Evolutionary conservation across 2,888 invertebrate species (phyloP).

Genomic region (Mechanitis messenoides): DNA sequence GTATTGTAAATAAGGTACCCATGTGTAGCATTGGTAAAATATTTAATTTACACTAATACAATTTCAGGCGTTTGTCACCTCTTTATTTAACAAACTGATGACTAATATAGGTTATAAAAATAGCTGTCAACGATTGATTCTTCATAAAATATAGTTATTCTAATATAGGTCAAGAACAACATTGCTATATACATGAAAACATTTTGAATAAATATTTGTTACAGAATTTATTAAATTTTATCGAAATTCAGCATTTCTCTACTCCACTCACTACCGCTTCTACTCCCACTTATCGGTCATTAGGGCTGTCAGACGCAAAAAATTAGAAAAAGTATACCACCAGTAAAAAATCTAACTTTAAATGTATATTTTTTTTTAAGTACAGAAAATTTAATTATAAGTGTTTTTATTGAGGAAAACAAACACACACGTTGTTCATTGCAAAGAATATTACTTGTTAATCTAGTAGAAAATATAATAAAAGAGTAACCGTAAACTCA

Average conservation of each 20-base stretch:
- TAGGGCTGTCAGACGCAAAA: too few species aligned
- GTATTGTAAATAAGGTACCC: conserved; percentile 23
- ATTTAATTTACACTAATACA: conserved; percentile 30
- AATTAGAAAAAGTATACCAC: too few species aligned
- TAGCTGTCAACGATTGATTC: conserved; percentile 33
- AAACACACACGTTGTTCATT: too few species aligned
- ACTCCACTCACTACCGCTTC: conserved; percentile 12
- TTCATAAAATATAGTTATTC: conserved; percentile 10
- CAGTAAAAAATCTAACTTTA: too few species aligned
- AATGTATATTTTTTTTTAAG: too few species aligned
- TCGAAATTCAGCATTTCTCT: background rate
- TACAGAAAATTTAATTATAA: too few species aligned
- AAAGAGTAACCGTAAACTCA: too few species aligned
- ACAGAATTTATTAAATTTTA: conserved; percentile 6
- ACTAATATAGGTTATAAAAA: conserved; percentile 68
- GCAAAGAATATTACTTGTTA: too few species aligned
- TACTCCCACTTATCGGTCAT: conserved; percentile 11
- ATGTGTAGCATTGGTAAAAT: conserved; percentile 28
- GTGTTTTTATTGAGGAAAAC: too few species aligned
- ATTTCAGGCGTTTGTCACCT: conserved; percentile 53
- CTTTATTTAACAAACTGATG: conserved; percentile 46
- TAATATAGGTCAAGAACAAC: conserved; percentile 11
- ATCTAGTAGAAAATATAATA: too few species aligned
- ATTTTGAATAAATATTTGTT: conserved; percentile 7
- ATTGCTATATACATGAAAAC: conserved; percentile 11